Evolutionary conservation across 2,888 invertebrate species (phyloP).

Genomic region (Chrysolina oricalcia): DNA sequence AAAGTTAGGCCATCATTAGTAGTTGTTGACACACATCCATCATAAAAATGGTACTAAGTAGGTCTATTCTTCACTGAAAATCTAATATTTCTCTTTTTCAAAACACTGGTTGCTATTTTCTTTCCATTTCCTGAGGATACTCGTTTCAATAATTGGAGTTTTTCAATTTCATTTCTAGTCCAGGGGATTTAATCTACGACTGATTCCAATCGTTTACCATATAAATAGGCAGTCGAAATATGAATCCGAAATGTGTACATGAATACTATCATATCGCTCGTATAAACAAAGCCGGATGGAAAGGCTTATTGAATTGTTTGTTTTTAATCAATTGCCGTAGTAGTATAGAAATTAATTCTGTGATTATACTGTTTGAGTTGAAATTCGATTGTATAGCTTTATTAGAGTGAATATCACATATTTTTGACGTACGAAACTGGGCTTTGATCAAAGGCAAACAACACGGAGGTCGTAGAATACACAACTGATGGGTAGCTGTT

Average conservation of each 20-base stretch:
- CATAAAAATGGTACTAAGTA: too few species aligned
- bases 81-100: neutral
- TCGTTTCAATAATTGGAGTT: neutral
- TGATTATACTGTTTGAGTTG: neutral
- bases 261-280: neutral
- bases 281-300: neutral
- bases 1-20: too few species aligned
- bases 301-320: slow-evolving; percentile 28
- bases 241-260: neutral
- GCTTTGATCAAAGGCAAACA: too few species aligned
- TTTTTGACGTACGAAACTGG: neutral
- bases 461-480: too few species aligned
- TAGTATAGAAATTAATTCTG: neutral
- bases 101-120: neutral
- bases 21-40: too few species aligned
- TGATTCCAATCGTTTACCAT: slow-evolving; percentile 4
- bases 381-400: neutral
- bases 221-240: slow-evolving; percentile 3
- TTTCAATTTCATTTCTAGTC: neutral
- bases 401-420: neutral
- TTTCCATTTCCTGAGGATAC: neutral
- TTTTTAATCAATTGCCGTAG: slow-evolving; percentile 16
- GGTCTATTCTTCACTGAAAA: too few species aligned
- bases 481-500: too few species aligned
- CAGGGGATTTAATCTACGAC: neutral